Evolutionary conservation across 2,888 invertebrate species (phyloP), one percentile per base, ranked within the genome.

Genomic region (Hirudinaria manillensis): DNA sequence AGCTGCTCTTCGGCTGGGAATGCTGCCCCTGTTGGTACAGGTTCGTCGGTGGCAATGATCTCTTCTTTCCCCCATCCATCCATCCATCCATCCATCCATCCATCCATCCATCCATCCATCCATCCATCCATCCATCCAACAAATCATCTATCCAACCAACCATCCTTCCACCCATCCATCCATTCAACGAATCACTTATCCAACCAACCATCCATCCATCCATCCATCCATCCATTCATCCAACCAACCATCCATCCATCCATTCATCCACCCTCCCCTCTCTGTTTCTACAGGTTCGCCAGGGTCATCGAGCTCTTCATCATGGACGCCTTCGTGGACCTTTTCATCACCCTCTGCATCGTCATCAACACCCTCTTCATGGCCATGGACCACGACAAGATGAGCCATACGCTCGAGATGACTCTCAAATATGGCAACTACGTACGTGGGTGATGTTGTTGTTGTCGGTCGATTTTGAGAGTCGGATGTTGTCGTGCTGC

Each of bases 341-440:
- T 98, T 81, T 96, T 97, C 88, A 97, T 98, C 86, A 98, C 97
- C 45, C 89, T 98, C 77, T 97, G 96, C 87, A 98, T 98, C 87
- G 93, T 97, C 79, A 93, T 95, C 83, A 98, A 98, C 87, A 98
- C 97, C 19, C 88, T 94, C 81, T 96, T 97, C 88, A 96, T 97
- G 96, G 96, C 95, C 24, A 88, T 95, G 85, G 96, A 97, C 87
- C 94, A 95, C 84, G 92, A 95, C 86, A 92, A 93, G 80, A 95
- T 95, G 94, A 68, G 76, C 53, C 90, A 89, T 83, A 91, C 95
- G 89, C 72, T 76, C 38, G 92, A 92, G 77, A 89, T 88, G 80
- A 91, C 93, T 70, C 89, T 96, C 80, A 92, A 93, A 86, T 92
- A 91, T 85, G 96, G 96, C 85, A 97, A 97, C 86, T 94, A 93